Percentiles rank a stretch among this genome's conserved stretches.
Evolutionary conservation across 2,113 vertebrate species (phyloP).

Genomic region (Dipodomys stephensi): DNA sequence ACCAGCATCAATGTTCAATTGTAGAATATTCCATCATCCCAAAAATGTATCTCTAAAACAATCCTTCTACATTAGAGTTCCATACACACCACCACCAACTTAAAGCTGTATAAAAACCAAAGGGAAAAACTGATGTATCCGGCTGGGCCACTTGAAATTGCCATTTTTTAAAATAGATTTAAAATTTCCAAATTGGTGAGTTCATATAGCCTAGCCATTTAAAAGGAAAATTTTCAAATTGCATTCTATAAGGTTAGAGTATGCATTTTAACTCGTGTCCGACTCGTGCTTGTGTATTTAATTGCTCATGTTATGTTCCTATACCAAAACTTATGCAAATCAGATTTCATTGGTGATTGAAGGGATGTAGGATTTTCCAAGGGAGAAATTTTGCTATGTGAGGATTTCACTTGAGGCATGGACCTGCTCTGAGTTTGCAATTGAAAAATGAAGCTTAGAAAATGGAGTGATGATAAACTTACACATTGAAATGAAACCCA

Average conservation of each 20-base stretch:
- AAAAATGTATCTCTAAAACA: not conserved
- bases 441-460: not conserved
- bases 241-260: constrained; percentile 11
- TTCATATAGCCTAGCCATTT: constrained; percentile 3
- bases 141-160: constrained; percentile 17
- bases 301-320: not conserved
- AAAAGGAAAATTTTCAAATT: constrained; percentile 42
- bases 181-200: constrained; percentile 49
- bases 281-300: not conserved
- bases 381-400: not conserved
- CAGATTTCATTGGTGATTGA: not conserved
- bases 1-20: constrained; percentile 1
- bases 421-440: not conserved
- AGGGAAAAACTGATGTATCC: constrained; percentile 30
- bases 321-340: not conserved
- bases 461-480: not conserved
- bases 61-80: constrained; percentile 3
- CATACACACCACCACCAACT: not conserved
- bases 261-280: constrained; percentile 21
- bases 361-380: constrained; percentile 15
- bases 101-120: constrained; percentile 39
- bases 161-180: constrained; percentile 8
- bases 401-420: not conserved
- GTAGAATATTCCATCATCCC: constrained; percentile 44
- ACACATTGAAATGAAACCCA: too few species aligned